Evolutionary conservation across 2,113 vertebrate species (phyloP).

Genomic region (Eira barbara): DNA sequence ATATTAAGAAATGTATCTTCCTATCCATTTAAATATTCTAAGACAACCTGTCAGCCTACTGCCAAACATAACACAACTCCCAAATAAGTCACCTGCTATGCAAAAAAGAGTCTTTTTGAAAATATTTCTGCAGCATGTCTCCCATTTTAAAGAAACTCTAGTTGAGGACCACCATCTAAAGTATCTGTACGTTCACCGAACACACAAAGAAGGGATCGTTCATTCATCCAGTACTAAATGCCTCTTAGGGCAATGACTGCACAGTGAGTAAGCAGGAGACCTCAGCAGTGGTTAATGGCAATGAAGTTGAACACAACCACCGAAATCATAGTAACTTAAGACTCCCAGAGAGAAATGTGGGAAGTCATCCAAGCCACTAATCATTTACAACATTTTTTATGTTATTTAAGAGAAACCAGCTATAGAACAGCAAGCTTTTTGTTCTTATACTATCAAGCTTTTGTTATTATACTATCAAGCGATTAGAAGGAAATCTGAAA

Average conservation of each 20-base stretch:
- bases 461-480: constrained; percentile 70
- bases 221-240: neutral
- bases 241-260: neutral
- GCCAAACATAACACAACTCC: neutral
- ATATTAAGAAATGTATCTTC: neutral
- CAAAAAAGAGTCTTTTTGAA: constrained; percentile 28
- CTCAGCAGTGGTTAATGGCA: constrained; percentile 48
- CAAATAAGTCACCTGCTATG: neutral
- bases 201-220: constrained; percentile 51
- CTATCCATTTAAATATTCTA: constrained; percentile 11
- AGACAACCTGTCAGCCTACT: neutral
- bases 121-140: constrained; percentile 8
- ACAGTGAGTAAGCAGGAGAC: constrained; percentile 13
- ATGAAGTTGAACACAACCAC: constrained; percentile 66
- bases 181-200: constrained; percentile 25
- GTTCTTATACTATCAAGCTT: constrained; percentile 60
- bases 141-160: neutral
- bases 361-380: constrained; percentile 57
- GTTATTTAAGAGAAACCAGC: constrained; percentile 66
- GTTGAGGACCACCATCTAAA: constrained; percentile 29
- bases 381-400: constrained; percentile 62
- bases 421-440: constrained; percentile 61
- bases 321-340: constrained; percentile 69
- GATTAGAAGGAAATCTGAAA: constrained; percentile 71
- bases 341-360: constrained; percentile 62